Base-by-base conservation (phyloP, 2,797 vertebrate genomes). In the Aplochiton taeniatus region DNA sequence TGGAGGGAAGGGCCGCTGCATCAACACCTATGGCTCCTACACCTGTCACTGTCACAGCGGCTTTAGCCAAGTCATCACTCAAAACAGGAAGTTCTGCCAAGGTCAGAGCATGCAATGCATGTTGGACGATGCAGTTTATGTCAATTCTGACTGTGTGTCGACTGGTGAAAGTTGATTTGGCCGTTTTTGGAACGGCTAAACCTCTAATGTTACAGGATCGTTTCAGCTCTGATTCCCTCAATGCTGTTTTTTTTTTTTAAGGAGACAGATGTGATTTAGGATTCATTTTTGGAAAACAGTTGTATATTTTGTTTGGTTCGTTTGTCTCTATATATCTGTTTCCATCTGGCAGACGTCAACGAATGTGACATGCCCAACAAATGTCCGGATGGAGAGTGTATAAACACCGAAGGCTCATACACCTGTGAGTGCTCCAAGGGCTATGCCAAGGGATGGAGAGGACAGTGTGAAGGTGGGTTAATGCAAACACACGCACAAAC, bases 391-490 rank as follows among this genome's bases (percentile, higher is more conserved):
- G 93, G 94, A 8, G 81, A 20, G 2, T 97, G 96, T 76, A 78
- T 94, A 87, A 98, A 97, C 90, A 95, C 92, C 0, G 94, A 93
- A 0, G 95, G 96, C 50, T 96, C 95, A 4, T 97, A 95, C 86
- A 90, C 58, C 82, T 98, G 96, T 72, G 88, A 95, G 81, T 98
- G 95, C 87, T 90, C 88, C 71, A 80, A 60, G 4, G 95, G 96
- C 78, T 97, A 93, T 68, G 66, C 87, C 85, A 88, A 92, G 89
- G 87, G 91, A 53, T 75, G 78, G 82, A 91, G 88, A 83, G 94
- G 91, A 80, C 87, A 86, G 4, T 98, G 96, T 7, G 93, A 96
- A 95, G 96, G 95, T 96, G 88, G 86, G 70, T 55, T 45, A 6
- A 17, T 16, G 20, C 11, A 17, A 20, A 52, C 14, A 56, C 44